Percentiles rank a stretch among this genome's conserved stretches.
These are phyloP conservation scores for Teleogryllus oceanicus DNA, from an alignment of 2,888 invertebrate genomes.

Conservation along the genomic window DNA sequence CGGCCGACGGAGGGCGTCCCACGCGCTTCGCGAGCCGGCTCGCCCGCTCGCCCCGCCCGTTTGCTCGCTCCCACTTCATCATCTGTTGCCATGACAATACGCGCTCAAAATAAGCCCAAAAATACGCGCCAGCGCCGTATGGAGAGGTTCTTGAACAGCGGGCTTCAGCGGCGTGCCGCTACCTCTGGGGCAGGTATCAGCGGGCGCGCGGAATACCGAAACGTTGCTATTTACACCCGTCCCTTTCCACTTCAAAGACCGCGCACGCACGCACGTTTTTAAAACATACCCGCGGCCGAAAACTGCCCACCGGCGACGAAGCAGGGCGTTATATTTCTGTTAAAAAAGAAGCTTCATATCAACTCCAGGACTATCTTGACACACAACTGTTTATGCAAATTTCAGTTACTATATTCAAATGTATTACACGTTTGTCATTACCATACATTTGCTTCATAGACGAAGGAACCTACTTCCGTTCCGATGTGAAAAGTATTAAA, in stretches of 20 bases:
- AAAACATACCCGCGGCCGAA: too few species aligned
- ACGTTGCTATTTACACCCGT: not conserved
- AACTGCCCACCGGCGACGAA: too few species aligned
- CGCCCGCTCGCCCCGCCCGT: too few species aligned
- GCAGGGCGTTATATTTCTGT: too few species aligned
- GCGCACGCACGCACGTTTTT: not conserved
- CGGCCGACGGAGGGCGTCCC: not conserved
- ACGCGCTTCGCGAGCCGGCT: not conserved
- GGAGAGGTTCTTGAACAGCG: not conserved
- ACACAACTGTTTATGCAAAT: too few species aligned
- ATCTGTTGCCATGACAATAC: constrained; percentile 18
- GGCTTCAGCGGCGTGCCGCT: not conserved
- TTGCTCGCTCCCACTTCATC: not conserved
- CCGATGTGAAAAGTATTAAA: too few species aligned
- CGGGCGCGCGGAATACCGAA: not conserved
- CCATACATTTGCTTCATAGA: too few species aligned
- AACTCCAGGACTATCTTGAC: too few species aligned
- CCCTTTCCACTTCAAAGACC: not conserved
- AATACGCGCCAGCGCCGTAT: not conserved
- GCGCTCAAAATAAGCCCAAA: constrained; percentile 5
- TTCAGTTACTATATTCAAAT: too few species aligned
- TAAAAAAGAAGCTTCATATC: too few species aligned
- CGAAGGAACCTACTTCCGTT: too few species aligned
- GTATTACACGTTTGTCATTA: too few species aligned
- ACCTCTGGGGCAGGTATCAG: not conserved